These are phyloP conservation scores for Clinocottus analis DNA, from an alignment of 2,113 vertebrate species.

Conservation along the genomic window DNA sequence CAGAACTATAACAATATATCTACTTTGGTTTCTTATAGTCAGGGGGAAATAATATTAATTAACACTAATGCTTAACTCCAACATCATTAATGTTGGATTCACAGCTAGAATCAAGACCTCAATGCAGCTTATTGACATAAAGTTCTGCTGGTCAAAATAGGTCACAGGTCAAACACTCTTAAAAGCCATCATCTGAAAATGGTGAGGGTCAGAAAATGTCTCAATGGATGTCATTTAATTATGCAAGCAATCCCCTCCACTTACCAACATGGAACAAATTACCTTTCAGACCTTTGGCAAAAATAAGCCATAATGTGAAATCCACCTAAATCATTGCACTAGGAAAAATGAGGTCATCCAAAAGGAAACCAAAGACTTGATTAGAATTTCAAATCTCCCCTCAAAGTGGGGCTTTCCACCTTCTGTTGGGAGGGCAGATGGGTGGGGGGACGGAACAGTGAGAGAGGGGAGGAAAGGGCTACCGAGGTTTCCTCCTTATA, in stretches of 20 bases:
- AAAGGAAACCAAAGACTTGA: conserved; percentile 87
- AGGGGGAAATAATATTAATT: not conserved
- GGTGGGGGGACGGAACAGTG: conserved; percentile 16
- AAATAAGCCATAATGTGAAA: conserved; percentile 85
- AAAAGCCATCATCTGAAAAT: conserved; percentile 46
- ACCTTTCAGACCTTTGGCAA: conserved; percentile 83
- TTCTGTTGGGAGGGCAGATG: conserved; percentile 67
- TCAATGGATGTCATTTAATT: conserved; percentile 77
- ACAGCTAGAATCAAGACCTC: not conserved
- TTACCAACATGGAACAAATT: conserved; percentile 86
- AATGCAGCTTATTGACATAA: conserved; percentile 21
- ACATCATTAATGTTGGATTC: conserved; percentile 16
- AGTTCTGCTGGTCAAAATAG: conserved; percentile 3
- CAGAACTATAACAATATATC: not conserved
- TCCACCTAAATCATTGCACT: conserved; percentile 85
- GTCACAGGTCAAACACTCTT: conserved; percentile 39
- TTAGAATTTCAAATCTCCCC: conserved; percentile 87
- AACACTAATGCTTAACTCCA: not conserved
- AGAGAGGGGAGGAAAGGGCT: conserved; percentile 67
- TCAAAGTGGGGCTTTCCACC: conserved; percentile 83
- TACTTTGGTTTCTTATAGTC: too few species aligned
- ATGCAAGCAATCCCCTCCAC: conserved; percentile 73
- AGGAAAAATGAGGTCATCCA: conserved; percentile 87
- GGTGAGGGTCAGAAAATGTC: conserved; percentile 56
- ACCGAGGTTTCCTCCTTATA: conserved; percentile 73